A percentile compares a stretch with the other conserved stretches of the same genome.
Evolutionary conservation across 2,797 vertebrate species (phyloP).

Genomic region (Silurus lanzhouensis): DNA sequence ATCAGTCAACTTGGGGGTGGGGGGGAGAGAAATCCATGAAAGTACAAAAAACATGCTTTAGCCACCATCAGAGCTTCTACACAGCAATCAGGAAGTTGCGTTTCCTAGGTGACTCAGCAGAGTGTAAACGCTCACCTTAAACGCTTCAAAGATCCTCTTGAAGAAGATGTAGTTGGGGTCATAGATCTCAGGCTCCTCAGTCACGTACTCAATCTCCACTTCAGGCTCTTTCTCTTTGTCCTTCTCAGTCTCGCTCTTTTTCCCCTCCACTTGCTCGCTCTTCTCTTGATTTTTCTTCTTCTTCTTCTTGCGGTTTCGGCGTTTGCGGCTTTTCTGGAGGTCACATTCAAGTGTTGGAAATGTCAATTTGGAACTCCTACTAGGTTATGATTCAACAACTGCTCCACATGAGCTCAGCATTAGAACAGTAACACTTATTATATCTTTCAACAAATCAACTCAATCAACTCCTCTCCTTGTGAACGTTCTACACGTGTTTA

Average conservation of each 20-base stretch:
- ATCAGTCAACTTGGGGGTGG: conserved; percentile 79
- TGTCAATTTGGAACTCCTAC: background rate
- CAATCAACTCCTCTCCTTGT: background rate
- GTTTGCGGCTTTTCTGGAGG: conserved; percentile 84
- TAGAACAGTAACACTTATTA: too few species aligned
- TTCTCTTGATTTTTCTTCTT: conserved; percentile 67
- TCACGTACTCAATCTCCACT: conserved; percentile 90
- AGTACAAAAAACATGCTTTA: background rate
- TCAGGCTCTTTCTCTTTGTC: conserved; percentile 70
- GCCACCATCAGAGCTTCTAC: background rate
- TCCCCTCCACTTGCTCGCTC: conserved; percentile 44
- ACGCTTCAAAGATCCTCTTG: conserved; percentile 91
- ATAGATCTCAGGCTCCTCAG: conserved; percentile 88
- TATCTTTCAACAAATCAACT: too few species aligned
- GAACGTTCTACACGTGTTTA: background rate
- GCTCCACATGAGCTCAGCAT: too few species aligned
- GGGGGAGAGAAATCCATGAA: background rate
- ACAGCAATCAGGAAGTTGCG: background rate
- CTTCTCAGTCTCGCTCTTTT: conserved; percentile 72
- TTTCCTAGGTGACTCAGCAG: background rate
- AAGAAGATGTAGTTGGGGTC: conserved; percentile 93
- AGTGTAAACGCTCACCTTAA: conserved; percentile 77
- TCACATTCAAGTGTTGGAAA: background rate
- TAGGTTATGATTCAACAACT: background rate
- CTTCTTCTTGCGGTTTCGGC: conserved; percentile 84